Evolutionary conservation across 2,888 invertebrate species (phyloP), one percentile per base, ranked within the genome.

Genomic region (Pristionchus arcanus): DNA sequence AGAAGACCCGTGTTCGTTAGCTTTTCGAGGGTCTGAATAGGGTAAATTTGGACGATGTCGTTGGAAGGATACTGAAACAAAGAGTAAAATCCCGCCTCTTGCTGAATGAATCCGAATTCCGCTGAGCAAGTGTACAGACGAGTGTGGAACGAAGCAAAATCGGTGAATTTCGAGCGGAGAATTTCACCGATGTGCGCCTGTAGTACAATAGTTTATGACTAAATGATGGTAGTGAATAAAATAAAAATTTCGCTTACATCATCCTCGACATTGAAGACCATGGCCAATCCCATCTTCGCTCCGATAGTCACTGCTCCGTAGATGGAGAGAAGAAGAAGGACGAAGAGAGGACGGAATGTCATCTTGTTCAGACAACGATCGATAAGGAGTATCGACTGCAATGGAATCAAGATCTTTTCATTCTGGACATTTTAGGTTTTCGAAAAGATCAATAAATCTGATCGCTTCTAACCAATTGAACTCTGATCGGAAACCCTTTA

Each of bases 101-200:
- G 95, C 0, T 97, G 97, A 81, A 97, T 94, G 94, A 97, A 97
- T 94, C 97, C 97, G 94, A 97, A 97, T 90, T 97, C 97, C 0
- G 96, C 96, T 0, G 97, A 97, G 95, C 97, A 97, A 0, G 97
- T 97, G 93, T 97, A 97, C 3, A 97, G 95, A 94, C 97, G 95
- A 0, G 97, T 97, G 94, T 97, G 97, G 94, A 97, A 97, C 92
- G 96, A 97, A 93, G 96, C 96, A 94, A 96, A 97, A 92, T 96
- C 95, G 0, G 96, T 96, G 89, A 97, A 96, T 95, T 97, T 97
- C 0, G 97, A 96, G 88, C 96, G 96, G 4, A 97, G 95, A 31
- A 97, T 96, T 90, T 97, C 97, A 95, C 97, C 97, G 9, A 97
- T 96, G 94, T 97, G 97, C 0, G 96, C 96, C 95, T 97, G 92